These are phyloP conservation scores for Trichomalopsis sarcophagae DNA, from an alignment of 1,140 invertebrate species.

Conservation along the genomic window DNA sequence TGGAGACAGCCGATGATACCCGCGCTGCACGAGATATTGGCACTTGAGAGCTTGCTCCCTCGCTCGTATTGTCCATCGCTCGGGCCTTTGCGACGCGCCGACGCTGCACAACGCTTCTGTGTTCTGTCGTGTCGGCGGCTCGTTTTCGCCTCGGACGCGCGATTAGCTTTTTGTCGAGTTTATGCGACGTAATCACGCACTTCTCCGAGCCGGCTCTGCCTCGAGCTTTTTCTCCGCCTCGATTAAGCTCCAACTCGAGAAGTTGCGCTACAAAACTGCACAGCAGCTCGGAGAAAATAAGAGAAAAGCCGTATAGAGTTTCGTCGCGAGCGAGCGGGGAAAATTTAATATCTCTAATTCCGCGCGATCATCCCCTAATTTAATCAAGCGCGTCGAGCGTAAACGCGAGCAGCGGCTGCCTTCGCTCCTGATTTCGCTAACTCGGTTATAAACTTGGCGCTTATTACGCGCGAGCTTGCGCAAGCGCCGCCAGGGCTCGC, in stretches of 20 bases:
- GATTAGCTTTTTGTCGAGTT: background rate
- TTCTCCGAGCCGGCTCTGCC: background rate
- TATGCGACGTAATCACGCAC: constrained; percentile 6
- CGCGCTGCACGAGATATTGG: constrained; percentile 40
- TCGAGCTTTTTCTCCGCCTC: background rate
- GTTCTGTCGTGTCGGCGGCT: background rate
- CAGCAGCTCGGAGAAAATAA: too few relatives aligned
- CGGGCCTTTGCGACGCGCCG: constrained; percentile 60
- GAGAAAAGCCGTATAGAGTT: too few relatives aligned
- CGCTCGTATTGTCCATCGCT: background rate
- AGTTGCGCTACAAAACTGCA: too few relatives aligned
- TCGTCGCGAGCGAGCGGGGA: constrained; percentile 23
- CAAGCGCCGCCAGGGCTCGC: constrained; percentile 5
- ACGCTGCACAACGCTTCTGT: constrained; percentile 57
- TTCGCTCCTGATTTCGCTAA: constrained; percentile 67
- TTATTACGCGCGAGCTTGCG: constrained; percentile 61
- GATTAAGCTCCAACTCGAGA: too few relatives aligned
- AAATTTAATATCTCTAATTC: constrained; percentile 73
- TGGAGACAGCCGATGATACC: constrained; percentile 51
- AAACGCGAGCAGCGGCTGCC: constrained; percentile 48
- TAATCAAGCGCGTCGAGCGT: constrained; percentile 63
- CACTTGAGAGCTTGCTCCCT: constrained; percentile 47
- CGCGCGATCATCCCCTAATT: constrained; percentile 70
- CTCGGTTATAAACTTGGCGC: constrained; percentile 71
- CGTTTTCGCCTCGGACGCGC: constrained; percentile 2